phyloP scores from a whole-genome alignment of 30 jellyfish, hydroid and myxozoan genomes.

The Turritopsis rubra region DNA sequence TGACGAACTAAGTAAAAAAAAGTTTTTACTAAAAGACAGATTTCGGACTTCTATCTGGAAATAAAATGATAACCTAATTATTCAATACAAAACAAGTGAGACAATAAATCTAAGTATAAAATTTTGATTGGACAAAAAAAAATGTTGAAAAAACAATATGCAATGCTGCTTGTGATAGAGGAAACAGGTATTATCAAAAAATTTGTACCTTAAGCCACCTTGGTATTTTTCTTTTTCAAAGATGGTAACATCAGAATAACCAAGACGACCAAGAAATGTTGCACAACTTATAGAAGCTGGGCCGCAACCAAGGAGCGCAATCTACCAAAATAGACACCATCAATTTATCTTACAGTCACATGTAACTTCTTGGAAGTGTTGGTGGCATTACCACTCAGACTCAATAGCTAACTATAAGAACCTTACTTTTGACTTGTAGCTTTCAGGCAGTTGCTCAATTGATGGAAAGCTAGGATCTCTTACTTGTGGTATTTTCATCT shows the following conservation, averaged over 20 bases:
- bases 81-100: too few relatives aligned
- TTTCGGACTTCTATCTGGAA: too few relatives aligned
- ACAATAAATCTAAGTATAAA: too few relatives aligned
- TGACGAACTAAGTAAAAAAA: constrained; percentile 50
- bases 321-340: constrained; percentile 15
- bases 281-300: constrained; percentile 96
- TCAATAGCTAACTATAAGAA: background rate
- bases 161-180: too few relatives aligned
- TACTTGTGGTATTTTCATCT: constrained; percentile 75
- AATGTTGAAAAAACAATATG: too few relatives aligned
- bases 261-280: constrained; percentile 84
- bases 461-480: constrained; percentile 77
- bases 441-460: constrained; percentile 51
- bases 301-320: constrained; percentile 83
- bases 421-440: constrained; percentile 68
- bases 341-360: background rate
- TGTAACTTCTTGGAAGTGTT: background rate
- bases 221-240: constrained; percentile 63
- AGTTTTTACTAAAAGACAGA: too few relatives aligned
- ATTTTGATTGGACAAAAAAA: too few relatives aligned
- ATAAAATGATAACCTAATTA: too few relatives aligned
- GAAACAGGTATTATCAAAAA: background rate
- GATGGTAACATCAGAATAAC: constrained; percentile 58
- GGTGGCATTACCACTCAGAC: background rate
- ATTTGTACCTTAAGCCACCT: constrained; percentile 74